Evolutionary conservation across 2,113 vertebrate genomes (phyloP), one percentile per base, ranked within the genome.

Genomic region (Rissa tridactyla): DNA sequence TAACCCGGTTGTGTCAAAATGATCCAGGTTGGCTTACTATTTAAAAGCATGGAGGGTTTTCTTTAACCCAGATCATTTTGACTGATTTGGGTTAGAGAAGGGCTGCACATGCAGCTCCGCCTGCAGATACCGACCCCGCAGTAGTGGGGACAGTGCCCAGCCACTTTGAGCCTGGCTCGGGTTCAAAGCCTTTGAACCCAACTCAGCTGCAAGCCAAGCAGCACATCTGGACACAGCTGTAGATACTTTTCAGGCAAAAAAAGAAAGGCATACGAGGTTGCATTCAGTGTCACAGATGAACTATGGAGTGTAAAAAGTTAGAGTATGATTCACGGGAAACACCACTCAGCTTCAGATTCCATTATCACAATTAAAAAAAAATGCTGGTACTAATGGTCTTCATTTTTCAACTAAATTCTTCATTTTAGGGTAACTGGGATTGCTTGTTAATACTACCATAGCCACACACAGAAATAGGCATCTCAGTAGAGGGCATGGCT

Each of bases 1-100:
- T 95, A 97, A 96, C 96, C 96, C 40, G 75, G 93, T 96, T 97
- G 96, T 94, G 96, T 97, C 96, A 96, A 82, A 93, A 92, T 76
- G 75, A 95, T 96, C 96, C 96, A 96, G 96, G 93, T 38, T 97
- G 90, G 13, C 75, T 96, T 96, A 88, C 96, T 97, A 96, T 96
- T 96, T 96, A 96, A 97, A 96, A 95, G 19, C 70, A 73, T 34
- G 75, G 58, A 96, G 51, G 62, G 55, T 69, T 96, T 90, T 94
- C 90, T 96, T 70, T 95, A 96, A 94, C 93, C 94, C 87, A 93
- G 92, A 96, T 96, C 20, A 29, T 66, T 88, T 61, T 96, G 96
- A 94, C 90, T 96, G 93, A 95, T 96, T 96, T 96, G 83, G 96
- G 96, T 96, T 97, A 96, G 58, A 77, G 34, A 68, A 95, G 42